Evolutionary conservation across 2,888 invertebrate species (phyloP), one percentile per base, ranked within the genome.

Genomic region (Mimachlamys varia): DNA sequence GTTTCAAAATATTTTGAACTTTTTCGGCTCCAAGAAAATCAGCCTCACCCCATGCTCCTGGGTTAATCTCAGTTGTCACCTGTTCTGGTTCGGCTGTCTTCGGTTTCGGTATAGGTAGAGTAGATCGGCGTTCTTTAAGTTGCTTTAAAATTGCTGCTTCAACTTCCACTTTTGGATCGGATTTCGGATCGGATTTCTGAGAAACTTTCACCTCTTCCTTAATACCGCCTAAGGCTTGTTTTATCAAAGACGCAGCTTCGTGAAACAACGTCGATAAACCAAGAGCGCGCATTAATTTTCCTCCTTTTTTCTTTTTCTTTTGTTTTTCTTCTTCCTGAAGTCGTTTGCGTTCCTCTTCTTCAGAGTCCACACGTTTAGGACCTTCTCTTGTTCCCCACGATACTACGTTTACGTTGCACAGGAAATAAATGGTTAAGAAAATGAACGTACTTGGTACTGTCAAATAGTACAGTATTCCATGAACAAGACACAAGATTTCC

Each of bases 371-470:
- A 55, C 96, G 97, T 76, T 95, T 95, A 17, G 95, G 95, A 7
- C 97, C 98, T 96, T 99, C 99, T 92, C 99, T 97, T 0, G 99
- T 99, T 0, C 99, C 99, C 99, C 99, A 99, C 0, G 98, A 98
- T 1, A 99, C 98, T 95, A 98, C 98, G 96, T 99, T 98, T 97
- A 99, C 97, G 96, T 99, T 99, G 96, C 99, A 98, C 33, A 99
- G 97, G 0, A 99, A 98, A 96, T 98, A 99, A 91, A 99, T 98
- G 91, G 99, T 98, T 90, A 99, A 97, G 96, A 99, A 97, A 97
- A 99, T 98, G 97, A 99, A 99, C 98, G 99, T 99, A 92, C 98
- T 98, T 0, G 99, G 99, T 90, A 99, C 98, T 5, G 99, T 98
- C 87, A 99, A 98, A 96, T 98, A 98, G 96, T 99, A 99, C 89